Base-by-base conservation (phyloP, 2,113 vertebrate genomes). In the Xiphorhynchus elegans region DNA sequence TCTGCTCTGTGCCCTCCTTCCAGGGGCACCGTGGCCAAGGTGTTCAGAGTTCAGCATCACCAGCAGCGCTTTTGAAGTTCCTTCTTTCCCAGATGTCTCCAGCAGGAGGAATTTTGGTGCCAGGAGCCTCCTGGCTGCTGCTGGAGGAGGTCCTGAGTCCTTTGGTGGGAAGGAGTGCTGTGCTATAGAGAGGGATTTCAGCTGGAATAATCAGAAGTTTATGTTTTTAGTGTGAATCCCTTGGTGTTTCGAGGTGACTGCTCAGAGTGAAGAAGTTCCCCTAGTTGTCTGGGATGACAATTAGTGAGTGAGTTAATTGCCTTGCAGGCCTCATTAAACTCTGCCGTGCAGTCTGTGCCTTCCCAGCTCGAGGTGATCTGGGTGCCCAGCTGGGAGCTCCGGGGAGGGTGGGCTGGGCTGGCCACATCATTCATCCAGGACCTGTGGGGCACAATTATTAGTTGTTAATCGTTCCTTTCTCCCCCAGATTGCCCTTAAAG, bases 401-500 rank as follows among this genome's bases (percentile, higher is more conserved):
- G 15, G 15, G 44, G 60, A 40, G 18, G 2, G 23, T 63, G 68
- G 58, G 77, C 47, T 69, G 69, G n/a, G 35, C 58, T 92, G 87
- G 90, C 74, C 60, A 40, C 63, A 11, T 91, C 44, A 10, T 67
- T 91, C 44, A 10, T 67, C 52, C 17, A 25, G 8, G 49, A 46
- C n/a, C 78, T 56, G n/a, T 31, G 52, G 87, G 84, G 79, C 84
- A 58, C 31, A 95, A 86, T 58, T 7, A 9, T 18, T 81, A 69
- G 83, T 60, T 8, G 9, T 18, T 86, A 76, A 81, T 96, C 93
- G 55, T 17, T 91, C 66, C 17, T 49, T 15, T 42, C 8, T n/a
- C 14, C 13, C 9, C 4, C 5, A 8, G 0, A 2, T 72, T 82
- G 58, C 44, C 59, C 50, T 3, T 37, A 8, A n/a, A 7, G 4